These are phyloP conservation scores for Lethrus apterus DNA, from an alignment of 1,140 invertebrate genomes.

Conservation along the genomic window DNA sequence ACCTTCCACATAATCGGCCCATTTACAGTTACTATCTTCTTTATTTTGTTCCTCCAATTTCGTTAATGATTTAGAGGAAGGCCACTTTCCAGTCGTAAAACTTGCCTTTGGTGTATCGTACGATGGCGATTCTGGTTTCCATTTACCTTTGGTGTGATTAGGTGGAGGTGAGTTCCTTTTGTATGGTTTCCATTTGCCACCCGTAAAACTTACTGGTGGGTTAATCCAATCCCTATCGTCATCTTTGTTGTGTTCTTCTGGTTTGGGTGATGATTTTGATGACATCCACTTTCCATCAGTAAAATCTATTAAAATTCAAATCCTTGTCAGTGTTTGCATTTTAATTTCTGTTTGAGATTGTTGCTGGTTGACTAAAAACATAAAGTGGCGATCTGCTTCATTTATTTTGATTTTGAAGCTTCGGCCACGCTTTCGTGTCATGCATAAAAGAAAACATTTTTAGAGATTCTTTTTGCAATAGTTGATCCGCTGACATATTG, in stretches of 20 bases:
- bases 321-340: too few species aligned
- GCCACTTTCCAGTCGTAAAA: constrained; percentile 49
- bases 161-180: constrained; percentile 27
- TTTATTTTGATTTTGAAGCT: too few species aligned
- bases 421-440: too few species aligned
- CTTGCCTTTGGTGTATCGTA: constrained; percentile 40
- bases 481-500: too few species aligned
- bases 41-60: constrained; percentile 40
- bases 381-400: too few species aligned
- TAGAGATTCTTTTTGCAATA: too few species aligned
- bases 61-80: constrained; percentile 26
- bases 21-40: constrained; percentile 42
- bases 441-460: too few species aligned
- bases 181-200: constrained; percentile 39
- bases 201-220: constrained; percentile 32
- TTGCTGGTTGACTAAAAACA: too few species aligned
- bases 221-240: constrained; percentile 34
- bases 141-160: constrained; percentile 32
- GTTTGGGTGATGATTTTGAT: constrained; percentile 24
- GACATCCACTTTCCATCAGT: constrained; percentile 10
- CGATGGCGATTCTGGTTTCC: constrained; percentile 33
- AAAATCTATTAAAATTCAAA: too few species aligned
- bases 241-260: constrained; percentile 25
- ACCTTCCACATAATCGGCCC: constrained; percentile 32
- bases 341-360: too few species aligned